These are phyloP conservation scores for Okamejei kenojei DNA, from an alignment of 2,797 vertebrate genomes.

Conservation along the genomic window DNA sequence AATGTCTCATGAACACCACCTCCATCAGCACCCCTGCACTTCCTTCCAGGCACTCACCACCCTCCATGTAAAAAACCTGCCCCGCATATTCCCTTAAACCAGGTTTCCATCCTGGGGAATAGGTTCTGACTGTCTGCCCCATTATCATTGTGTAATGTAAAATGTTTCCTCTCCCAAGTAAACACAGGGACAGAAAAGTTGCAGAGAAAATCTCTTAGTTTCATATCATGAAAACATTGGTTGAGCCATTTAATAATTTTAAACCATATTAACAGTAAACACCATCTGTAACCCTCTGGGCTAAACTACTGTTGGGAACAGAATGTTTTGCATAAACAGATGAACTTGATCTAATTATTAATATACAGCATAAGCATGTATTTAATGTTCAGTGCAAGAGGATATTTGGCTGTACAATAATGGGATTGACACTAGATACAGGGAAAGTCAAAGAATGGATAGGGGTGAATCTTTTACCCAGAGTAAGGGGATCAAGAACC, in stretches of 20 bases:
- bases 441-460: neutral
- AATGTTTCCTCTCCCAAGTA: neutral
- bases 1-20: too few species aligned
- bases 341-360: neutral
- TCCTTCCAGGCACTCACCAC: too few species aligned
- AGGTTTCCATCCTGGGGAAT: too few species aligned
- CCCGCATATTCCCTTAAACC: too few species aligned
- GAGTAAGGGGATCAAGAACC: too few species aligned
- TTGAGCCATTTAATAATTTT: neutral
- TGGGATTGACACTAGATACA: neutral
- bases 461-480: too few species aligned
- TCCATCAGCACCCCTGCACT: too few species aligned
- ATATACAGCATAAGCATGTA: neutral
- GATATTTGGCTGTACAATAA: neutral
- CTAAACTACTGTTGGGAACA: neutral
- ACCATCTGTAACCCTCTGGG: neutral
- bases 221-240: too few species aligned
- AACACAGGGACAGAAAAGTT: neutral
- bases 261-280: neutral
- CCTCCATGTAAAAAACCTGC: too few species aligned
- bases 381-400: neutral
- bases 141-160: neutral
- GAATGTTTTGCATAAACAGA: neutral
- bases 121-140: too few species aligned
- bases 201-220: neutral